phyloP scores from a whole-genome alignment of 2,888 invertebrate species.

The Tachina lurida region DNA sequence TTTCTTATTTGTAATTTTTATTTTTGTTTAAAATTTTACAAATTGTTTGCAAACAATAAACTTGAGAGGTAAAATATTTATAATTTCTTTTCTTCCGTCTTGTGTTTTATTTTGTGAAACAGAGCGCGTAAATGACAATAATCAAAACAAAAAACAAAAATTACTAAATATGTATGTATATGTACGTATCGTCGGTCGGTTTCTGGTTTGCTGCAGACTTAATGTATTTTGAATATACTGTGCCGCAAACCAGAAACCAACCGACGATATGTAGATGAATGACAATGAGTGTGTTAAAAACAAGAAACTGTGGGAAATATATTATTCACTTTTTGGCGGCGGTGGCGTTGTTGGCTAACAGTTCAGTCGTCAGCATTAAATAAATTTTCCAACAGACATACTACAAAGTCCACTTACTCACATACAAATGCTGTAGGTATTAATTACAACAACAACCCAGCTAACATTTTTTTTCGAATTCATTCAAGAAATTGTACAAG shows the following conservation, averaged over 20 bases:
- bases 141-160: slow-evolving; percentile 63
- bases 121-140: slow-evolving; percentile 44
- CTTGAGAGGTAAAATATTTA: slow-evolving; percentile 8
- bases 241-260: no score
- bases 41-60: slow-evolving; percentile 57
- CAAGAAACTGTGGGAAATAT: slow-evolving; percentile 3
- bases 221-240: no score
- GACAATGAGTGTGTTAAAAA: not conserved
- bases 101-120: slow-evolving; percentile 23
- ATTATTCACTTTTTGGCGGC: not conserved
- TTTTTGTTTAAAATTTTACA: slow-evolving; percentile 40
- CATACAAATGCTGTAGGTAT: slow-evolving; percentile 9
- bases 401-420: not conserved
- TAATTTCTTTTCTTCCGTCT: slow-evolving; percentile 7
- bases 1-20: not conserved
- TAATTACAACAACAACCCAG: slow-evolving; percentile 26
- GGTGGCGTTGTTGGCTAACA: slow-evolving; percentile 1
- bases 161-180: not conserved
- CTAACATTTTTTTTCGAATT: no score
- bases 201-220: no score
- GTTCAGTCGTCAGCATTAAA: slow-evolving; percentile 11
- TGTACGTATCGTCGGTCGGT: no score
- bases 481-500: no score
- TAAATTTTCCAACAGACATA: slow-evolving; percentile 43
- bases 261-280: not conserved